phyloP scores from a whole-genome alignment of 53 echinoderm and acorn worm species.

The Stichopus horrens region DNA sequence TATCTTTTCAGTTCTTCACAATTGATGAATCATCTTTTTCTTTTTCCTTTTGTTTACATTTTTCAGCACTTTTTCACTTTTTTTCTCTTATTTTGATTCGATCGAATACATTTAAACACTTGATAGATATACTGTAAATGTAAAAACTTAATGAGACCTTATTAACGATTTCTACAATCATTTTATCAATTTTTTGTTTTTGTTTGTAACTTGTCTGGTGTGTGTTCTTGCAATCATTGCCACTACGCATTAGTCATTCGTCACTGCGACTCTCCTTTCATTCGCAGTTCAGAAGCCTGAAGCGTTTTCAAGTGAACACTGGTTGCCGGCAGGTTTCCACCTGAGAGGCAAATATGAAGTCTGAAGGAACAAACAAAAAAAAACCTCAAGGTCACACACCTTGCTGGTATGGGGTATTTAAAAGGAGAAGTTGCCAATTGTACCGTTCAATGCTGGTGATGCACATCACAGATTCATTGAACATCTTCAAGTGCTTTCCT shows the following conservation, averaged over 20 bases:
- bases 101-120: too few relatives aligned
- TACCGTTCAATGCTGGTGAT: neutral
- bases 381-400: neutral
- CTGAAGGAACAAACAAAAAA: neutral
- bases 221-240: conserved; percentile 20
- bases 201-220: neutral
- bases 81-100: too few relatives aligned
- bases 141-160: too few relatives aligned
- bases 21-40: too few relatives aligned
- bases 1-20: too few relatives aligned
- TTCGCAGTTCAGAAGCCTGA: neutral
- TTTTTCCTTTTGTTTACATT: too few relatives aligned
- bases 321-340: neutral
- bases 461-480: too few relatives aligned
- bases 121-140: too few relatives aligned
- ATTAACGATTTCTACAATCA: neutral
- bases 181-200: neutral
- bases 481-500: too few relatives aligned
- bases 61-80: too few relatives aligned
- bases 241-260: conserved; percentile 15
- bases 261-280: neutral
- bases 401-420: neutral
- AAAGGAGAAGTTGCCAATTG: neutral
- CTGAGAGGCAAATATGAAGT: neutral
- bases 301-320: neutral